Percentiles rank a stretch among this genome's conserved stretches.
phyloP scores from a whole-genome alignment of 2,113 vertebrate genomes.

The Chloropsis cyanopogon region DNA sequence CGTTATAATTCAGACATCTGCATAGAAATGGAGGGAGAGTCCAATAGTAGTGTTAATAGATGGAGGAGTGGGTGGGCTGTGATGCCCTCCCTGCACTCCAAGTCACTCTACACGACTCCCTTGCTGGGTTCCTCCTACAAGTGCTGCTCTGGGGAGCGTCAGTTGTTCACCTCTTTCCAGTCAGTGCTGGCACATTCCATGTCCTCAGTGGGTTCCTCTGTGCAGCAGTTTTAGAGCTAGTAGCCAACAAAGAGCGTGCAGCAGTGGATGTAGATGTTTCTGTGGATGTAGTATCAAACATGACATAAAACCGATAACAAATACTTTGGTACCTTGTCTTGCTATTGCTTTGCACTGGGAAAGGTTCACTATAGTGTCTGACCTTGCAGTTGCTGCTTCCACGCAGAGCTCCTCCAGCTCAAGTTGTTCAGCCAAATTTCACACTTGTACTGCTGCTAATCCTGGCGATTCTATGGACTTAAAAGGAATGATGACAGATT shows the following conservation, averaged over 20 bases:
- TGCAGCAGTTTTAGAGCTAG: neutral
- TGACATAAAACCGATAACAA: neutral
- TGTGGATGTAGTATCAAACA: neutral
- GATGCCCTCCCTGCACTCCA: neutral
- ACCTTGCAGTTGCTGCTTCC: neutral
- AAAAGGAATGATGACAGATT: neutral
- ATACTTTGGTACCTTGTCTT: neutral
- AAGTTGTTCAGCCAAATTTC: neutral
- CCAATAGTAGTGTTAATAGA: neutral
- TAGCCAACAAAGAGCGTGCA: neutral
- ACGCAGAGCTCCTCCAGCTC: neutral
- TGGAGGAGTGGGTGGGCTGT: neutral
- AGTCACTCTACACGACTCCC: neutral
- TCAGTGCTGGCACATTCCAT: rapidly evolving
- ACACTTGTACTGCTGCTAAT: neutral
- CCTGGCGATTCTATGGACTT: neutral
- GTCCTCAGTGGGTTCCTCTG: neutral
- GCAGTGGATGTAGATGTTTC: neutral
- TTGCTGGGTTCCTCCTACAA: neutral
- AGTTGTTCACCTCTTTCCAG: neutral
- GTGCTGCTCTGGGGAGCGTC: neutral
- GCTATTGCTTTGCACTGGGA: neutral
- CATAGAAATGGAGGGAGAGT: neutral
- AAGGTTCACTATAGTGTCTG: neutral
- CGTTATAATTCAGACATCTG: neutral